Conservation (phyloP, 2,797 vertebrate genomes). For the Calcarius lapponicus region DNA sequence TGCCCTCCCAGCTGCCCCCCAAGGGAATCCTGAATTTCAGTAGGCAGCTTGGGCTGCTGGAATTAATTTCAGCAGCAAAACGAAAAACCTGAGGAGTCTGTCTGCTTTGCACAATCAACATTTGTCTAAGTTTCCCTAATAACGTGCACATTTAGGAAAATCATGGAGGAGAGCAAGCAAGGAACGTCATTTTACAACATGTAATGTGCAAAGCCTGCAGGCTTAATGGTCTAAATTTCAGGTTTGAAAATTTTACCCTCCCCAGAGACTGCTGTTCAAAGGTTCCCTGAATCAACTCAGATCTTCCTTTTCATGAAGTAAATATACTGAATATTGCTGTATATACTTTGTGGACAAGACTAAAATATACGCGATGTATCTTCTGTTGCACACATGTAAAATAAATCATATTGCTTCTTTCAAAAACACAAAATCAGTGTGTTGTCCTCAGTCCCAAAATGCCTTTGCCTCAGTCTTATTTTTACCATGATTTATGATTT, state of each 20-base stretch:
- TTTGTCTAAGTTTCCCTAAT: constrained; percentile 19
- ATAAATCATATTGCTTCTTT: not conserved
- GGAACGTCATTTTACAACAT: not conserved
- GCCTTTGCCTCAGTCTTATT: not conserved
- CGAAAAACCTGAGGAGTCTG: not conserved
- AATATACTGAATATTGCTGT: not conserved
- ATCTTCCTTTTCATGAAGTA: not conserved
- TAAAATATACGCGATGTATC: not conserved
- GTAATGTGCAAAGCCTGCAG: not conserved
- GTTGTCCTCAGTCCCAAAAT: not conserved
- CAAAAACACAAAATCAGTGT: not conserved
- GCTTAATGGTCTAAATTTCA: constrained; percentile 37
- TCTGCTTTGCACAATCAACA: constrained; percentile 17
- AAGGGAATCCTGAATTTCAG: not conserved
- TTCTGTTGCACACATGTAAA: not conserved
- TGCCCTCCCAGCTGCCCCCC: accelerated
- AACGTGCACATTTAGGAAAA: constrained; percentile 27
- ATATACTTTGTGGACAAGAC: not conserved
- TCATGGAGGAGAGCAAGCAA: not conserved
- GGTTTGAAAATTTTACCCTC: constrained; percentile 38
- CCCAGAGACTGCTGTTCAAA: constrained; percentile 14
- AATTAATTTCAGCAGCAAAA: constrained; percentile 12
- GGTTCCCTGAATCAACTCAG: not conserved
- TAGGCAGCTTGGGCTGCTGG: not conserved
- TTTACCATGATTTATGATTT: not conserved